phyloP scores from a whole-genome alignment of 1,140 invertebrate genomes.

The Papilio polytes region DNA sequence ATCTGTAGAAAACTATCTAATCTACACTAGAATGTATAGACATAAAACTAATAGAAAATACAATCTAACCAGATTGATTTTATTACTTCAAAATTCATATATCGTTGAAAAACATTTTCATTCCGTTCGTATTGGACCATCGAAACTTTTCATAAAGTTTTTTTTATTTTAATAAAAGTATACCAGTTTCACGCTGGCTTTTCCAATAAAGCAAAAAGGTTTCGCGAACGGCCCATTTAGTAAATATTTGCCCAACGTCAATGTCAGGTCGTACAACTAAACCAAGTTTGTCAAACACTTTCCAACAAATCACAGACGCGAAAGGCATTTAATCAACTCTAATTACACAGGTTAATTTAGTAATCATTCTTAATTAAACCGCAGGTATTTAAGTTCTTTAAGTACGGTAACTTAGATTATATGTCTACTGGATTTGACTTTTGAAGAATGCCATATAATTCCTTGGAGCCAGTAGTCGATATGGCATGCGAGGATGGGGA shows the following conservation, averaged over 20 bases:
- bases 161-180: conserved; percentile 13
- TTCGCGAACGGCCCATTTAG: background rate
- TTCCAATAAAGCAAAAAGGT: conserved; percentile 21
- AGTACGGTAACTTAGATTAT: background rate
- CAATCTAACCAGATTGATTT: too few relatives aligned
- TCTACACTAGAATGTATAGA: background rate
- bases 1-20: too few relatives aligned
- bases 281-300: background rate
- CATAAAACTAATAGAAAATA: background rate
- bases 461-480: too few relatives aligned
- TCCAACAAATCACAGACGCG: background rate
- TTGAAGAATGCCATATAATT: too few relatives aligned
- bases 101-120: background rate
- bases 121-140: background rate
- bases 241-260: background rate
- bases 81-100: background rate
- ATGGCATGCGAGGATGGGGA: too few relatives aligned
- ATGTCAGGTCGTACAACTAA: background rate
- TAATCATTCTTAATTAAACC: background rate
- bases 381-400: background rate
- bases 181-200: background rate
- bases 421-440: too few relatives aligned
- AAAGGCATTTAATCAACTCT: background rate
- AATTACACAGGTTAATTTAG: background rate
- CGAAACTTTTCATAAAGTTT: background rate